phyloP scores from a whole-genome alignment of 2,113 vertebrate species.

The Zosterops borbonicus region DNA sequence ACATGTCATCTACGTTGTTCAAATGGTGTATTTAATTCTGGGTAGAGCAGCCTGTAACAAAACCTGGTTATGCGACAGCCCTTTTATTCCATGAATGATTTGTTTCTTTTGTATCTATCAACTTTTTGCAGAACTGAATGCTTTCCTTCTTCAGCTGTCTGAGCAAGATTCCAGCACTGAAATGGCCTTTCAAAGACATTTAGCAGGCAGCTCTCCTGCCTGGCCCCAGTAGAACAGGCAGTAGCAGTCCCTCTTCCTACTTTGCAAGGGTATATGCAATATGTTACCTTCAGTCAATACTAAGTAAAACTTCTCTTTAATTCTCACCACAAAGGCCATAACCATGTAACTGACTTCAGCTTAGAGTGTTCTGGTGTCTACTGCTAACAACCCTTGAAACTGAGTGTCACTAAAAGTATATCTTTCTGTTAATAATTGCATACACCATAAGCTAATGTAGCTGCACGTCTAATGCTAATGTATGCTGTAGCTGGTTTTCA shows the following conservation, averaged over 20 bases:
- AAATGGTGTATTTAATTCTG: background rate
- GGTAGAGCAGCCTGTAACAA: background rate
- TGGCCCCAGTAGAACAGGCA: constrained; percentile 39
- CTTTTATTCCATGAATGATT: background rate
- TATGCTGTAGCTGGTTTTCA: background rate
- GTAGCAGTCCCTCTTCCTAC: constrained; percentile 39
- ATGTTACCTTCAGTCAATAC: constrained; percentile 4
- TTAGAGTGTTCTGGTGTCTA: background rate
- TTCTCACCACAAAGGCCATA: constrained; percentile 37
- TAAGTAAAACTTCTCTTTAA: constrained; percentile 25
- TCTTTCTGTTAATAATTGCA: constrained; percentile 8
- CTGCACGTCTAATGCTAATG: background rate
- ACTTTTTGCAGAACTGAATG: constrained; percentile 54
- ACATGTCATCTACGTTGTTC: background rate
- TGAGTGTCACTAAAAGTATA: background rate
- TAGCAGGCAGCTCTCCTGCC: constrained; percentile 51
- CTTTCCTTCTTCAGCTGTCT: constrained; percentile 51
- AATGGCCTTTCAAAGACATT: constrained; percentile 54
- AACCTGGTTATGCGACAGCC: background rate
- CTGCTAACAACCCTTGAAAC: constrained; percentile 26
- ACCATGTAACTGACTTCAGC: background rate
- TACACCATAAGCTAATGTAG: constrained; percentile 30
- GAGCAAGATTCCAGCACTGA: constrained; percentile 49
- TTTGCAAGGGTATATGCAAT: constrained; percentile 37
- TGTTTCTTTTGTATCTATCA: constrained; percentile 50